Percentiles rank a stretch among this genome's conserved stretches.
Conservation (phyloP, 53 echinoderm and acorn worm genomes). For the Echinometra lucunter region DNA sequence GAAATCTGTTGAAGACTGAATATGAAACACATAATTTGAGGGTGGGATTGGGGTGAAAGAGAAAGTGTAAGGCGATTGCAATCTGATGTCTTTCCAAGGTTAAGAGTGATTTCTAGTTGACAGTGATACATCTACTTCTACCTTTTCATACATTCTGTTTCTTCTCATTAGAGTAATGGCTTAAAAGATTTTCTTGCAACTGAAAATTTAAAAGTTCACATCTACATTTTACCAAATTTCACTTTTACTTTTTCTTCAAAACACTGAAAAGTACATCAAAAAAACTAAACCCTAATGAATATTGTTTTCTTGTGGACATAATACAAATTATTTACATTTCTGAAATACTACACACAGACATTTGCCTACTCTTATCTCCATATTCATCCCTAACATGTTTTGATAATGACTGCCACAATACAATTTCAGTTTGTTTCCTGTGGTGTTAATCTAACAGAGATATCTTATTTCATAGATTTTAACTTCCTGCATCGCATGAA, state of each 20-base stretch:
- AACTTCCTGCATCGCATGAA: slow-evolving; percentile 12
- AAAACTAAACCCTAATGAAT: neutral
- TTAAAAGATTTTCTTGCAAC: neutral
- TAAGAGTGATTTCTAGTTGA: no score
- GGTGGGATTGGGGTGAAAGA: neutral
- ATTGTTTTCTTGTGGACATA: neutral
- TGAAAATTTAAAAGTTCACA: neutral
- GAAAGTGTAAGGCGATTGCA: neutral
- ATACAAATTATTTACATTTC: neutral
- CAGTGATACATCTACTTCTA: neutral
- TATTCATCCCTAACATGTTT: neutral
- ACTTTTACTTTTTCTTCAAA: neutral
- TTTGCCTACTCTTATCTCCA: neutral
- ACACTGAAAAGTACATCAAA: neutral
- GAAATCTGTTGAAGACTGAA: neutral
- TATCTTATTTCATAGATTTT: slow-evolving; percentile 42
- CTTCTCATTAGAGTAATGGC: neutral
- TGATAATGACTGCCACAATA: neutral
- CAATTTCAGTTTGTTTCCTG: neutral
- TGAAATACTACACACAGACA: neutral
- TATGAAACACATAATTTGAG: neutral
- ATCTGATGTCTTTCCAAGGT: neutral
- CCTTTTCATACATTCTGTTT: neutral
- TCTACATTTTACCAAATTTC: neutral
- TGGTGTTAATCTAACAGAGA: neutral